These are phyloP conservation scores for Myotis yumanensis DNA, from an alignment of 2,113 vertebrate genomes.

Conservation along the genomic window DNA sequence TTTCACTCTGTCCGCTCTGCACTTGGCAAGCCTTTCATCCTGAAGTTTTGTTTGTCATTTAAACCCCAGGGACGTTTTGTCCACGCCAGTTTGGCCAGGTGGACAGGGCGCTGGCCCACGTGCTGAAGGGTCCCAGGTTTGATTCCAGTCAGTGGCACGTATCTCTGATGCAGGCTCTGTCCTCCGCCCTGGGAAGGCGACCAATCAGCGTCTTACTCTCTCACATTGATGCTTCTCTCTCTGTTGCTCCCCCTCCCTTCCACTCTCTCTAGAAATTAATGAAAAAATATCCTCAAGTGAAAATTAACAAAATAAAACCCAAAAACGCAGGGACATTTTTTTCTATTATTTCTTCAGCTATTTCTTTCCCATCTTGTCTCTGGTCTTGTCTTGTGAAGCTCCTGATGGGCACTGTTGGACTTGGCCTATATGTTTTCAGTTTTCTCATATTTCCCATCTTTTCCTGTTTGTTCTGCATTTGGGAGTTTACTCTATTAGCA, in stretches of 20 bases:
- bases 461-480: constrained; percentile 42
- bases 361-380: not conserved
- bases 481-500: not conserved
- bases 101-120: too few species aligned
- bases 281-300: too few species aligned
- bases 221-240: too few species aligned
- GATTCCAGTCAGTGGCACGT: too few species aligned
- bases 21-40: not conserved
- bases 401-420: not conserved
- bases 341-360: not conserved
- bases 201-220: too few species aligned
- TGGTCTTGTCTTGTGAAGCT: not conserved
- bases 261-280: too few species aligned
- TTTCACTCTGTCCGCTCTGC: not conserved
- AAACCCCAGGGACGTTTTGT: not conserved
- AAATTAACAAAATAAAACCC: too few species aligned
- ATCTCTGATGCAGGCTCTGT: too few species aligned
- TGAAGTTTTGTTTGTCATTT: constrained; percentile 16
- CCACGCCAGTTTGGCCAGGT: too few species aligned
- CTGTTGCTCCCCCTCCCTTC: too few species aligned
- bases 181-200: too few species aligned
- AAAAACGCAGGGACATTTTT: not conserved
- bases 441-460: not conserved
- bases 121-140: too few species aligned
- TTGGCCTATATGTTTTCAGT: not conserved